phyloP scores from a whole-genome alignment of 2,888 invertebrate species.

The Chrysolina haemoptera region DNA sequence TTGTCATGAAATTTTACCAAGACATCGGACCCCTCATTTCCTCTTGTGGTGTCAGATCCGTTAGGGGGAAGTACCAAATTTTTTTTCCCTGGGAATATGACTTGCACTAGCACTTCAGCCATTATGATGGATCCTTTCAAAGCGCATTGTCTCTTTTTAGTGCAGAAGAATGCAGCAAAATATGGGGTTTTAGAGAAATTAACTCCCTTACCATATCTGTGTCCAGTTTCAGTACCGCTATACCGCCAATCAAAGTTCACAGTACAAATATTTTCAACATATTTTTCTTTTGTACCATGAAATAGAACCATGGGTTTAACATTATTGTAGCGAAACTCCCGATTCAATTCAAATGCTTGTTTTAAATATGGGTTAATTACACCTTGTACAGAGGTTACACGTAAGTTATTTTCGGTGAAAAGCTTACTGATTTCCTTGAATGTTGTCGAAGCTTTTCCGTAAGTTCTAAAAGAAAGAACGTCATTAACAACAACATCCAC shows the following conservation, averaged over 20 bases:
- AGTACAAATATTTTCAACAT: background rate
- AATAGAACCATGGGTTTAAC: background rate
- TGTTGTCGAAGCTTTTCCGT: background rate
- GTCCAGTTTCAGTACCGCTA: background rate
- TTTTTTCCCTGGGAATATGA: background rate
- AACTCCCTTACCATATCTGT: background rate
- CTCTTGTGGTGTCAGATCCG: background rate
- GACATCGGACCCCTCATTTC: background rate
- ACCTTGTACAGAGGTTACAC: background rate
- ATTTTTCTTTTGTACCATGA: background rate
- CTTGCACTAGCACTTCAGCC: background rate
- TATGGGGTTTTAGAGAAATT: background rate
- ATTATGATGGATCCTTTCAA: background rate
- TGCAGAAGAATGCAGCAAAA: background rate
- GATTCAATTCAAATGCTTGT: background rate
- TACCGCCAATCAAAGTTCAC: background rate
- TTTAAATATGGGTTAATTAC: background rate
- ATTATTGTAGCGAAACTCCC: background rate
- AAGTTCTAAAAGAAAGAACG: background rate
- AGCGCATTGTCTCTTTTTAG: background rate
- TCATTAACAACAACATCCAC: background rate
- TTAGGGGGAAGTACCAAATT: background rate
- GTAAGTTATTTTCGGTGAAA: background rate
- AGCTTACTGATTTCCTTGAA: background rate
- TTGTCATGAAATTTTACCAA: background rate